Conservation (phyloP, 2,888 invertebrate species). For the Ganaspis brasiliensis region DNA sequence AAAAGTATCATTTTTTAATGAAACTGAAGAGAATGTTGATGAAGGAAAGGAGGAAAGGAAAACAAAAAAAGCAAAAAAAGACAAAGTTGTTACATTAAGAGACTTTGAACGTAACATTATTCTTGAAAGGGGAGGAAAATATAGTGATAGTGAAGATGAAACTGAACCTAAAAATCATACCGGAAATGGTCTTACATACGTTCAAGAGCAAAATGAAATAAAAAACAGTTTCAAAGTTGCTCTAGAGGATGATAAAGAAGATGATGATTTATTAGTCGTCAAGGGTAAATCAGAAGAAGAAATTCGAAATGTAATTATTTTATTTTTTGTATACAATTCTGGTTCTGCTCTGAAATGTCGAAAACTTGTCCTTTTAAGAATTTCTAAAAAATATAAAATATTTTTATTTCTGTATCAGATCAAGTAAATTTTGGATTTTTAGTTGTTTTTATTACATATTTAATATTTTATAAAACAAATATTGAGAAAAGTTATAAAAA, state of each 20-base stretch:
- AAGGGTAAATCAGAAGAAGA: conserved; percentile 81
- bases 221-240: conserved; percentile 85
- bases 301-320: conserved; percentile 62
- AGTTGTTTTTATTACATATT: no score
- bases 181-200: conserved; percentile 81
- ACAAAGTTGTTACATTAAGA: conserved; percentile 86
- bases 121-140: conserved; percentile 85
- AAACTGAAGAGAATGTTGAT: conserved; percentile 54
- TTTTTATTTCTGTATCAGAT: no score
- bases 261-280: conserved; percentile 78
- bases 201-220: conserved; percentile 86
- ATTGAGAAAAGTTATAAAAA: no score
- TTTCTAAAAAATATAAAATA: no score
- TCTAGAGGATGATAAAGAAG: conserved; percentile 82
- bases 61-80: conserved; percentile 81
- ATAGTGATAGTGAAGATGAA: conserved; percentile 76
- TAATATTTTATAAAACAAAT: no score
- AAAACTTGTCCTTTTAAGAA: no score
- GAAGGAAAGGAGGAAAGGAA: conserved; percentile 61
- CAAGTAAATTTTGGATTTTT: no score
- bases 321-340: not conserved
- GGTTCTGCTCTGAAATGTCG: no score
- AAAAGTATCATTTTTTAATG: conserved; percentile 86
- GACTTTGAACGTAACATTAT: conserved; percentile 91
- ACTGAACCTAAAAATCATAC: conserved; percentile 64